phyloP scores from a whole-genome alignment of 2,888 invertebrate genomes.

The Nowickia ferox region DNA sequence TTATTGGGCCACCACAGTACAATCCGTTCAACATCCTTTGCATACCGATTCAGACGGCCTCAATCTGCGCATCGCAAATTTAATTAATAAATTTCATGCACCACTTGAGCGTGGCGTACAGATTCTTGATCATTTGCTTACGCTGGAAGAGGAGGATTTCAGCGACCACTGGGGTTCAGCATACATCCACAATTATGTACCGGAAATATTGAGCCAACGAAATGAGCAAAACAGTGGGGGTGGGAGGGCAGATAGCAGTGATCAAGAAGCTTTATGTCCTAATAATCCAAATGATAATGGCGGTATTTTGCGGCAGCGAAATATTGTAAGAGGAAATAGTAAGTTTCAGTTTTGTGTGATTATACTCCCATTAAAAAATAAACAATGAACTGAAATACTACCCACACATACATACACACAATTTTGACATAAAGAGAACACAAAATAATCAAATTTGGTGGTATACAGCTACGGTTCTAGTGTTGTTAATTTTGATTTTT shows the following conservation, averaged over 20 bases:
- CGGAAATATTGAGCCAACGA: slow-evolving; percentile 75
- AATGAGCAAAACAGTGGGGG: slow-evolving; percentile 49
- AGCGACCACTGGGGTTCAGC: slow-evolving; percentile 81
- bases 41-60: slow-evolving; percentile 75
- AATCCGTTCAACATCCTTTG: slow-evolving; percentile 84
- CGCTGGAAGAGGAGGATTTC: slow-evolving; percentile 84
- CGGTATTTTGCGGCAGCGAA: slow-evolving; percentile 1
- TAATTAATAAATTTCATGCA: slow-evolving; percentile 83
- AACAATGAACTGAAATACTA: not conserved
- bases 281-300: slow-evolving; percentile 38
- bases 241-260: slow-evolving; percentile 69
- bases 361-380: not conserved
- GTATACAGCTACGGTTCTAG: slow-evolving; percentile 10
- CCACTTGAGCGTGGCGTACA: slow-evolving; percentile 83
- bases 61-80: slow-evolving; percentile 86
- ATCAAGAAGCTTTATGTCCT: slow-evolving; percentile 75
- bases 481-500: slow-evolving; percentile 5
- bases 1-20: slow-evolving; percentile 86
- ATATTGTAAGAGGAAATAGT: slow-evolving; percentile 65
- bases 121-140: slow-evolving; percentile 88
- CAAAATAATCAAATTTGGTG: slow-evolving; percentile 25
- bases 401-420: not conserved
- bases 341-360: slow-evolving; percentile 38
- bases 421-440: not conserved
- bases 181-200: slow-evolving; percentile 81